Evolutionary conservation across 2,888 invertebrate species (phyloP).

Genomic region (Argyresthia goedartella): DNA sequence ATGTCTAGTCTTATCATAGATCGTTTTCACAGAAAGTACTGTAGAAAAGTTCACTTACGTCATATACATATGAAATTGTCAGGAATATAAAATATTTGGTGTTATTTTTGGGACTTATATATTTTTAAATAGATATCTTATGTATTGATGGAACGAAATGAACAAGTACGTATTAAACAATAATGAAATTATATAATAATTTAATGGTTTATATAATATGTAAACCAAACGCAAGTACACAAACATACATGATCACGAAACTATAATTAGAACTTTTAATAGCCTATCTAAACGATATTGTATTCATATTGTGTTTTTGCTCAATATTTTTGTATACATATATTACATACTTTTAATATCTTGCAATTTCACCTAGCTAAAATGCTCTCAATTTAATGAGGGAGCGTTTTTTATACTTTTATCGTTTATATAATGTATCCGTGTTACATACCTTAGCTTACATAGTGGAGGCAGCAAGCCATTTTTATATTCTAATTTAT

Average conservation of each 20-base stretch:
- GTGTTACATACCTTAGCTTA: constrained; percentile 18
- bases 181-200: constrained; percentile 13
- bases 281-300: constrained; percentile 51
- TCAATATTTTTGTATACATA: constrained; percentile 36
- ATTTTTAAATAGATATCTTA: constrained; percentile 14
- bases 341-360: constrained; percentile 44
- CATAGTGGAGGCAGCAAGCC: constrained; percentile 35
- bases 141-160: constrained; percentile 7
- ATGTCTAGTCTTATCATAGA: not conserved
- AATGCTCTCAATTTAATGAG: constrained; percentile 12
- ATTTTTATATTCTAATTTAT: constrained; percentile 16
- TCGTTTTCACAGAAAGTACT: not conserved
- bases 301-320: constrained; percentile 21
- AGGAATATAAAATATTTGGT: constrained; percentile 41
- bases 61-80: constrained; percentile 18
- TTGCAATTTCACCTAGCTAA: constrained; percentile 56
- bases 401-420: constrained; percentile 4
- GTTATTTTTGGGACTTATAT: constrained; percentile 50
- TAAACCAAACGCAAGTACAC: constrained; percentile 14
- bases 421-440: constrained; percentile 5
- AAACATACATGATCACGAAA: constrained; percentile 15
- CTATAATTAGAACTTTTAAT: constrained; percentile 30
- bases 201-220: constrained; percentile 11
- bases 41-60: not conserved
- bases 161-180: not conserved